Evolutionary conservation across 2,888 invertebrate genomes (phyloP).

Genomic region (Callosobruchus maculatus): DNA sequence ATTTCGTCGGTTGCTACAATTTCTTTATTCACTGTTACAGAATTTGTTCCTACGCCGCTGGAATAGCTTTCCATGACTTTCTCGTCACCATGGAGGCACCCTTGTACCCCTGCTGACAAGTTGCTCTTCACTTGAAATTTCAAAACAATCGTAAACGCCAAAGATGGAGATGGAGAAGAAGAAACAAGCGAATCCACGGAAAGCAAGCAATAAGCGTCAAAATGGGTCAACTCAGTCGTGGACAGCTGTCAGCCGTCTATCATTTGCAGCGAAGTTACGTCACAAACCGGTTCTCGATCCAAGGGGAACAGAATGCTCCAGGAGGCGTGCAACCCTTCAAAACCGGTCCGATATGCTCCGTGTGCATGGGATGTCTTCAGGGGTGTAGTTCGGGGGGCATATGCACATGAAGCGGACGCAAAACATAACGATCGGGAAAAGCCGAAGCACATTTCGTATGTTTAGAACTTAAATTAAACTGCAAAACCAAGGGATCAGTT

Average conservation of each 20-base stretch:
- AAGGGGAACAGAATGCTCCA: constrained; percentile 38
- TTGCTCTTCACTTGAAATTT: not conserved
- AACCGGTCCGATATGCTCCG: not conserved
- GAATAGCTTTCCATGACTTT: not conserved
- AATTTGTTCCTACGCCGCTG: not conserved
- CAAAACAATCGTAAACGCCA: not conserved
- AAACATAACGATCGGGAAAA: too few relatives aligned
- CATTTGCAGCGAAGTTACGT: constrained; percentile 49
- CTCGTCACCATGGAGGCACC: too few relatives aligned
- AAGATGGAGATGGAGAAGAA: not conserved
- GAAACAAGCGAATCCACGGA: not conserved
- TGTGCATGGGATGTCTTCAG: not conserved
- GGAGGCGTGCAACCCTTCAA: constrained; percentile 13
- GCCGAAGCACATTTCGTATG: too few relatives aligned
- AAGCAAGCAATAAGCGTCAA: not conserved
- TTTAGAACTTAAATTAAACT: too few relatives aligned
- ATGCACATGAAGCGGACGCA: too few relatives aligned
- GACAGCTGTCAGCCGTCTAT: constrained; percentile 51
- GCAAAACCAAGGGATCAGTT: too few relatives aligned
- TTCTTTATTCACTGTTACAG: not conserved
- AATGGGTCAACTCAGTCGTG: constrained; percentile 6
- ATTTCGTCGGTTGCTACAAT: too few relatives aligned
- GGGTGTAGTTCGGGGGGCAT: not conserved
- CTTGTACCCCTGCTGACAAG: not conserved
- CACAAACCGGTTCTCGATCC: constrained; percentile 44